Evolutionary conservation across 2,797 vertebrate genomes (phyloP), one percentile per base, ranked within the genome.

Genomic region (Aldrovandia affinis): DNA sequence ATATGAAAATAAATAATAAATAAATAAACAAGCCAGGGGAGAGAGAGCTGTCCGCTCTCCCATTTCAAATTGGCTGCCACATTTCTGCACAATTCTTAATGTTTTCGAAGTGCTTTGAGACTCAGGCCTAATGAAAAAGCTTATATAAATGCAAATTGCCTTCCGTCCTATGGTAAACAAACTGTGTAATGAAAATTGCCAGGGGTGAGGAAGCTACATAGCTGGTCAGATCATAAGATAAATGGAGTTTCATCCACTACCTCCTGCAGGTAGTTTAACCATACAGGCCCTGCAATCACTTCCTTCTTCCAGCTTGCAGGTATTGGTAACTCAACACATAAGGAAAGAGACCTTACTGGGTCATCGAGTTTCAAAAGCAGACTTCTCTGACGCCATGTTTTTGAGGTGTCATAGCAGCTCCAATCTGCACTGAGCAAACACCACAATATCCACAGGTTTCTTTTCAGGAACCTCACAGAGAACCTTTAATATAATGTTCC

Each of bases 141-240:
- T 96, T 95, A 95, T 95, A 95, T 95, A 96, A 96, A 96, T 96
- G 95, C 94, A 96, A 96, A 96, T 96, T 93, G 90, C 91, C 93
- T 94, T 92, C 90, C 92, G 92, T 92, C 88, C 93, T 91, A 94
- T 94, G 93, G 95, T 94, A 95, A 94, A 95, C 91, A 91, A 87
- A 85, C 82, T 84, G 88, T 80, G 84, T 94, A 95, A 94, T 95
- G 94, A 93, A 94, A 93, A 94, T 92, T 93, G 93, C 89, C 91
- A 93, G 85, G 89, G 88, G 90, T 90, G 89, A 85, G 63, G 63
- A 86, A 77, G 81, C 83, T 79, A 88, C 85, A 91, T 92, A 93
- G 90, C 90, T 89, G 95, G 93, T 94, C 93, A 92, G 92, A 95
- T 93, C 83, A 82, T 85, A 89, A 89, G 90, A 94, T 93, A 92